Percentiles rank a stretch among this genome's conserved stretches.
Evolutionary conservation across 1,140 invertebrate genomes (phyloP).

Genomic region (Drosophila cardini): DNA sequence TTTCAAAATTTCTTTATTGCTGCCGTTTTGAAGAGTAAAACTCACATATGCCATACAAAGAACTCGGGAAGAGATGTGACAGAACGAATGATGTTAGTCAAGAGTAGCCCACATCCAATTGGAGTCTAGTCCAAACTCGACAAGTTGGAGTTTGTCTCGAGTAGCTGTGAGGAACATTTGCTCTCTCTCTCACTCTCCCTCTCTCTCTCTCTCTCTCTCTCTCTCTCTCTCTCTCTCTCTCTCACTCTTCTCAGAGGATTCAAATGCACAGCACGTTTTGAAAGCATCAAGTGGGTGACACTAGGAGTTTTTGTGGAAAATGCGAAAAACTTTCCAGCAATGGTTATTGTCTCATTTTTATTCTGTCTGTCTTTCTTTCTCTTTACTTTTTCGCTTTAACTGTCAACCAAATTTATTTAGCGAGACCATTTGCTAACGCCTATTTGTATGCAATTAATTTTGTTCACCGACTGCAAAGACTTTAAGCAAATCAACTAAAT

Average conservation of each 20-base stretch:
- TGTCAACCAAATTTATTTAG: conserved; percentile 58
- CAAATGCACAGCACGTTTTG: conserved; percentile 30
- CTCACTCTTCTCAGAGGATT: neutral
- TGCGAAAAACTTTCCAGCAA: conserved; percentile 30
- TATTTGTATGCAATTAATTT: conserved; percentile 81
- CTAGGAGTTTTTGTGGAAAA: conserved; percentile 27
- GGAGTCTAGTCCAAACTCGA: neutral
- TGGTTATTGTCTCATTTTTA: conserved; percentile 29
- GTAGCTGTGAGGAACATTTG: neutral
- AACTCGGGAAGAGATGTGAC: neutral
- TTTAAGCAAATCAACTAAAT: conserved; percentile 70
- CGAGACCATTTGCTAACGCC: conserved; percentile 46
- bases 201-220: neutral
- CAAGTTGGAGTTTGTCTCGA: conserved; percentile 16
- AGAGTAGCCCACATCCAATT: conserved; percentile 8
- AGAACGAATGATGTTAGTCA: conserved; percentile 5
- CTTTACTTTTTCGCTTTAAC: neutral
- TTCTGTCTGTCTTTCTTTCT: neutral
- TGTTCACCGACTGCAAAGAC: conserved; percentile 47
- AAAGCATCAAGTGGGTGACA: conserved; percentile 22
- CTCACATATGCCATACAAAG: neutral
- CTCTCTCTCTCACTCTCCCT: too few relatives aligned
- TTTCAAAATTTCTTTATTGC: neutral
- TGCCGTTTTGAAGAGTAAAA: neutral
- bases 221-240: too few relatives aligned